Base-by-base conservation (phyloP, 53 echinoderm and acorn worm species). In the Astropecten irregularis region DNA sequence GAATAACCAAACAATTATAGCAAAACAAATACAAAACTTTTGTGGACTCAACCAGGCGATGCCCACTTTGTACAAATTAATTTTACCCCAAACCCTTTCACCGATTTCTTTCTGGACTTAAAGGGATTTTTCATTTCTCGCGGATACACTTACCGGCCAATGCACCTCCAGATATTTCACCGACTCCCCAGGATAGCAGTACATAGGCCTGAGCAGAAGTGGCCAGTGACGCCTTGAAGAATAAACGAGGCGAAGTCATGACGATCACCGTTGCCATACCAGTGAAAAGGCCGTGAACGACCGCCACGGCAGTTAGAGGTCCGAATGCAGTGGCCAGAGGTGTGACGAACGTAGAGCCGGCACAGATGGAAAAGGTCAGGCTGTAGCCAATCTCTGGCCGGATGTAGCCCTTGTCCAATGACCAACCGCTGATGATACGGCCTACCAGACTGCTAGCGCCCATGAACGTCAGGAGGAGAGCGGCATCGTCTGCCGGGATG, bases 381-480 rank as follows among this genome's bases (percentile, higher is more conserved):
- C 8, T 18, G 54, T 67, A 68, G 27, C 35, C 40, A 39, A 52
- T 21, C 31, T 66, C 82, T 3, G 68, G 27, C 11, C 35, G 39
- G 18, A 82, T 23, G 30, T 26, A 38, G 14, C 37, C 37, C 25
- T 14, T 50, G 39, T 82, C 82, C 67, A 82, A 22, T 0, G 67
- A 5, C 66, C 50, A 82, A 22, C 82, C 82, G 25, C 50, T 66
- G 54, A 13, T 18, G 9, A 82, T 22, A 13, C 82, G 33, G 21
- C 67, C 82, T 18, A 68, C 20, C 20, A 65, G 49, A 27, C 82
- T 82, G 9, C 82, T 51, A 32, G 25, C 68, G 10, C 82, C 82
- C 82, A 67, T 51, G 1, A 68, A 23, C 8, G 82, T 82, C 22
- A 82, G 21, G 3, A 82, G 52, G 36, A 82, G 44, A 7, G 83